These are phyloP conservation scores for Amphibalanus amphitrite DNA, from an alignment of 1,140 invertebrate species.

Conservation along the genomic window DNA sequence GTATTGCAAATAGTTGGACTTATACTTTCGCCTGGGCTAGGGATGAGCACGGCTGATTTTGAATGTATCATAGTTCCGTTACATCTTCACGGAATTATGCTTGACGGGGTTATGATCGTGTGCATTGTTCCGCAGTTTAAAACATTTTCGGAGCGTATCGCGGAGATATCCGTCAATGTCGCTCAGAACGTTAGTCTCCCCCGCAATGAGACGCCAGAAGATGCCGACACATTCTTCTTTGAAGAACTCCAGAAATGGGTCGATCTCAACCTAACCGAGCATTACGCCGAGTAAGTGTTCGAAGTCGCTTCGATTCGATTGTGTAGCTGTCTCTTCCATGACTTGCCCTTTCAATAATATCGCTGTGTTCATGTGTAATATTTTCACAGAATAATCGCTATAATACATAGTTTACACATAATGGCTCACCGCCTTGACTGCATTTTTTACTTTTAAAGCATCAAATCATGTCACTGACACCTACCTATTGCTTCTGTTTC, in stretches of 20 bases:
- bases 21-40: too few species aligned
- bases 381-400: not conserved
- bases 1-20: too few species aligned
- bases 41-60: too few species aligned
- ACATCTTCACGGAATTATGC: too few species aligned
- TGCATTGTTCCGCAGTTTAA: not conserved
- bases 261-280: constrained; percentile 61
- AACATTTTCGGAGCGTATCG: not conserved
- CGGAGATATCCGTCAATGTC: not conserved
- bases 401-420: too few species aligned
- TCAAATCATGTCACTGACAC: too few species aligned
- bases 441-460: too few species aligned
- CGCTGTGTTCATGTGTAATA: not conserved
- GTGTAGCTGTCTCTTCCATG: not conserved
- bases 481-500: too few species aligned
- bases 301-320: constrained; percentile 19
- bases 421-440: too few species aligned
- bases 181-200: constrained; percentile 20
- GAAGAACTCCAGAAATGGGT: constrained; percentile 72
- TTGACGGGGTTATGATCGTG: too few species aligned
- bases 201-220: constrained; percentile 37
- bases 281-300: constrained; percentile 54
- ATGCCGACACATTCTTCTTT: constrained; percentile 54
- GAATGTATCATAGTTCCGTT: too few species aligned
- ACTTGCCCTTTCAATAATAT: not conserved